Base-by-base conservation (phyloP, 2,113 vertebrate species). In the Sorex fumeus region DNA sequence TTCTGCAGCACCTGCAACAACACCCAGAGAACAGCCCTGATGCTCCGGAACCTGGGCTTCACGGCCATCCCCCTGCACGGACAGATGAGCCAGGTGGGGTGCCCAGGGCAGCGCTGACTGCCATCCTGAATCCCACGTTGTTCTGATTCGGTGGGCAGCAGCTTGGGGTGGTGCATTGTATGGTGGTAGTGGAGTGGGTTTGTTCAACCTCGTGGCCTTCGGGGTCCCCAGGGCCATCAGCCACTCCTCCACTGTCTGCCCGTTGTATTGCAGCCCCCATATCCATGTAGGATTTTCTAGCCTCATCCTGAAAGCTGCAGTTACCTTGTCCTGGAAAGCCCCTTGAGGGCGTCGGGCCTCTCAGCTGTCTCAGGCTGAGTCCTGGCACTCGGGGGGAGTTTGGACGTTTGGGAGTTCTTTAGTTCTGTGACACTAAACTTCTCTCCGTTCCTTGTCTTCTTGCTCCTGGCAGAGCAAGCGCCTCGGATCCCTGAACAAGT, bases 1-100 rank as follows among this genome's bases (percentile, higher is more conserved):
- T 99, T 99, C 98, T 99, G 99, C 93, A 98, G 99, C 95, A 99
- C 99, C 0, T 99, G 99, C 96, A 99, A 99, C 96, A 99, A 98
- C 16, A 99, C 99, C 86, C 99, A 99, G 98, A 98, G 99, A 95
- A 99, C 99, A 85, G 99, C 99, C 60, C 97, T 99, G 67, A 90
- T 99, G 72, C 98, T 99, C 2, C 97, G 99, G 57, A 99, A 99
- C 95, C 98, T 99, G 47, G 99, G 99, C 3, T 99, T 99, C 97
- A 99, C 99, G 3, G 99, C 99, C 15, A 99, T 99, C 86, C 99
- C 99, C 62, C 98, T 99, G 12, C 99, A 99, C 0, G 99, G 99
- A 25, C 99, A 99, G 96, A 99, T 99, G 99, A 99, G 98, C 94
- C 99, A 99, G 99, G 99, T 99, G 67, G 91, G 88, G 74, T 1